Base-by-base conservation (phyloP, 2,888 invertebrate genomes). In the Drosophila sordidapex region DNA sequence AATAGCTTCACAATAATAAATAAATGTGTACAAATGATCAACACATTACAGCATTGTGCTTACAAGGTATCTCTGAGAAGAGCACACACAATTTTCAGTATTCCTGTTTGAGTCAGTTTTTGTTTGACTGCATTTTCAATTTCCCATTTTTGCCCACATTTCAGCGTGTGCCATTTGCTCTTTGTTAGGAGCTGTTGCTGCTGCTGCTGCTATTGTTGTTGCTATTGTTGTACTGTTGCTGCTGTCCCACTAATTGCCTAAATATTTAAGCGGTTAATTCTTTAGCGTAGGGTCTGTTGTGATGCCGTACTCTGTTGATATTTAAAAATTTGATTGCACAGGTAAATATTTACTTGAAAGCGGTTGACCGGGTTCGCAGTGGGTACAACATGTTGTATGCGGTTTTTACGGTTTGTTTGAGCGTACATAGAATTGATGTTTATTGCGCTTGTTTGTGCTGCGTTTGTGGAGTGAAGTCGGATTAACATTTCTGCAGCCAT, bases 381-480 rank as follows among this genome's bases (percentile, higher is more conserved):
- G 54, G 18, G 49, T 48, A 46, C 49, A 62, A 66, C 67, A 61
- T 81, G 87, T 78, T 76, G 73, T 74, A n/a, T 83, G 85, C 76
- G 85, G 85, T 82, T 85, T 87, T 83, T 80, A 83, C 56, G 87
- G 85, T 85, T 82, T 87, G 83, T 85, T 87, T 86, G 83, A 82
- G 73, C 70, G 53, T 71, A 73, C 60, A 61, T 43, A 63, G 35
- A 59, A 57, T 52, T 70, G 56, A 56, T 57, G 74, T 83, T 81
- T 82, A 83, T 81, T 81, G 80, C 71, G 56, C 62, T 63, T 63
- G 64, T 58, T 61, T 43, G 27, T 40, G 56, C 25, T 57, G 40
- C 29, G 74, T 61, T 56, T 63, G 57, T 76, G 48, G 38, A 38
- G 60, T 60, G 64, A 58, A 58, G 71, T 43, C 51, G 85, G 85